Evolutionary conservation across 2,888 invertebrate species (phyloP).

Genomic region (Formica aserva): DNA sequence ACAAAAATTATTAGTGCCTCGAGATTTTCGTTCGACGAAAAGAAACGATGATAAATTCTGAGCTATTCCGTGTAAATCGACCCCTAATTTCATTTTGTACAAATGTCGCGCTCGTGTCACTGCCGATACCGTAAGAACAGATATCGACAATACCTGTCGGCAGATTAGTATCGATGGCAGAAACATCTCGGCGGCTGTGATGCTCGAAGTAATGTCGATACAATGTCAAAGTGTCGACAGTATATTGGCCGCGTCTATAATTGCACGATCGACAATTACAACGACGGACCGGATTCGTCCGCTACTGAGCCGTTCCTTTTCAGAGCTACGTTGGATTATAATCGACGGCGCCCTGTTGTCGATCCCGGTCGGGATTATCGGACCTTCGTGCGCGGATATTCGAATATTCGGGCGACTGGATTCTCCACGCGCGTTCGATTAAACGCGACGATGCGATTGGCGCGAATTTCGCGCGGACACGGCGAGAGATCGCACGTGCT

Average conservation of each 20-base stretch:
- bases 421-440: conserved; percentile 43
- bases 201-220: conserved; percentile 30
- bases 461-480: conserved; percentile 34
- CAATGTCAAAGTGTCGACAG: conserved; percentile 15
- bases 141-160: conserved; percentile 19
- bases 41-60: background rate
- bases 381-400: conserved; percentile 42
- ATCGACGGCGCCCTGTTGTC: background rate
- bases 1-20: background rate
- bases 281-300: conserved; percentile 25
- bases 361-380: conserved; percentile 26
- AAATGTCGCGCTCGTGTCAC: background rate
- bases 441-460: conserved; percentile 45
- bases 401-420: conserved; percentile 40
- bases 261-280: conserved; percentile 35
- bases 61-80: too few species aligned
- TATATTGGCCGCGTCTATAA: conserved; percentile 30
- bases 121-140: background rate
- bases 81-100: background rate
- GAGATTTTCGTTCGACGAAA: background rate
- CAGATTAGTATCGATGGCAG: conserved; percentile 22
- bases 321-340: conserved; percentile 31
- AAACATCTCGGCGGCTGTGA: background rate
- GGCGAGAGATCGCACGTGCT: conserved; percentile 14
- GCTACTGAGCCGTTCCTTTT: conserved; percentile 30